Conservation (phyloP, 1,140 invertebrate species). For the Zaprionus taronus region DNA sequence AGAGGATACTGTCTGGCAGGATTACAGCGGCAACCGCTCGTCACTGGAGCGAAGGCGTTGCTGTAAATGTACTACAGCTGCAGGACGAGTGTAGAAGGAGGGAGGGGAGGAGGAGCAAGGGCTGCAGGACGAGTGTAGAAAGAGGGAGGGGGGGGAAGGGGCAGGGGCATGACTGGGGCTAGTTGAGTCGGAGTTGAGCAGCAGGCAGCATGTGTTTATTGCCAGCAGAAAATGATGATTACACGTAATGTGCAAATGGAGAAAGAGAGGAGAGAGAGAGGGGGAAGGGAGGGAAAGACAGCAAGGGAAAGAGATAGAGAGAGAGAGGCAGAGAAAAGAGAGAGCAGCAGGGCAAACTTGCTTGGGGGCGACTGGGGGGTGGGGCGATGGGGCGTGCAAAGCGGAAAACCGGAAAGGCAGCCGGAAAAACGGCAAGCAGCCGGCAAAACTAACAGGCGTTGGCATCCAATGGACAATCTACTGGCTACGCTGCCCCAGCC, state of each 20-base stretch:
- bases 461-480: slow-evolving; percentile 40
- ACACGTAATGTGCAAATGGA: slow-evolving; percentile 73
- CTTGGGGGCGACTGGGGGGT: background rate
- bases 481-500: slow-evolving; percentile 18
- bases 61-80: slow-evolving; percentile 39
- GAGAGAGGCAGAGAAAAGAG: slow-evolving; percentile 32
- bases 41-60: slow-evolving; percentile 25
- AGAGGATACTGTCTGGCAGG: slow-evolving; percentile 1
- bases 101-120: no score
- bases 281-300: background rate
- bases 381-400: slow-evolving; percentile 54
- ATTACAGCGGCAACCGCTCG: slow-evolving; percentile 10
- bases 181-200: slow-evolving; percentile 51
- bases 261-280: slow-evolving; percentile 13
- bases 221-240: slow-evolving; percentile 82
- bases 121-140: slow-evolving; percentile 21
- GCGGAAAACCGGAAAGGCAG: slow-evolving; percentile 66
- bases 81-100: slow-evolving; percentile 10
- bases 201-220: slow-evolving; percentile 79
- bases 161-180: background rate
- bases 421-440: slow-evolving; percentile 75
- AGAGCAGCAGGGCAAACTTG: no score
- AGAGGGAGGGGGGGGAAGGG: background rate
- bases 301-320: slow-evolving; percentile 19
- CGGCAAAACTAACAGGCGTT: slow-evolving; percentile 72